Conservation (phyloP, 2,888 invertebrate genomes). For the Brenthis hecate region DNA sequence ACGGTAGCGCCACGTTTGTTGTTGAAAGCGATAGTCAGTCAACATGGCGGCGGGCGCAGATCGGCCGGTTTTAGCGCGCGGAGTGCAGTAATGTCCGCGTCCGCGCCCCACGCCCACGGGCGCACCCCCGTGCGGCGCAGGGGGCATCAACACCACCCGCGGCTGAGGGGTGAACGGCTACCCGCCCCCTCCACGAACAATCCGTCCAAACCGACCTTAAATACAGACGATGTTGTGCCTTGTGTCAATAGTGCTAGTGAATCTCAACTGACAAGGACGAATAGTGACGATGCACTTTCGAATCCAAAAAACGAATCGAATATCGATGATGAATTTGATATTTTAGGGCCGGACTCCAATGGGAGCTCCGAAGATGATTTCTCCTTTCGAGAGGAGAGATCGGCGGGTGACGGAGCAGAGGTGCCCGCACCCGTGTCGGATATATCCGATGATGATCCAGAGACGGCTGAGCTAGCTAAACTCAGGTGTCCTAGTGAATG, state of each 20-base stretch:
- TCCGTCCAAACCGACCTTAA: constrained; percentile 78
- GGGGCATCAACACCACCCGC: constrained; percentile 89
- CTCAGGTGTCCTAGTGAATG: constrained; percentile 94
- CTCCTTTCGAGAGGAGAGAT: constrained; percentile 70
- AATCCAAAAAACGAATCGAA: constrained; percentile 70
- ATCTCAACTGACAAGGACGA: constrained; percentile 82
- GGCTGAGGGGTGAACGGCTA: constrained; percentile 83
- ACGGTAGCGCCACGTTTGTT: constrained; percentile 67
- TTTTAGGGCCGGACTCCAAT: constrained; percentile 54
- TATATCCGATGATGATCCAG: constrained; percentile 86
- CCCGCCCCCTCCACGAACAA: constrained; percentile 71
- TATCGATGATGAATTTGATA: constrained; percentile 68
- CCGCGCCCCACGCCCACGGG: constrained; percentile 82
- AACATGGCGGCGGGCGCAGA: constrained; percentile 84
- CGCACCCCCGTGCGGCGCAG: constrained; percentile 85
- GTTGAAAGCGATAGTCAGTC: constrained; percentile 62
- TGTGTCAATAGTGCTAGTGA: constrained; percentile 82
- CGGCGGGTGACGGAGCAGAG: constrained; percentile 76
- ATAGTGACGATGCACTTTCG: constrained; percentile 82
- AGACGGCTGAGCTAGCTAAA: constrained; percentile 90
- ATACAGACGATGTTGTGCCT: constrained; percentile 78
- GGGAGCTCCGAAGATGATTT: constrained; percentile 74
- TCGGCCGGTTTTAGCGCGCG: constrained; percentile 73
- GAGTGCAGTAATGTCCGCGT: constrained; percentile 81
- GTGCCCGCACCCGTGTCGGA: constrained; percentile 60